Evolutionary conservation across 2,113 vertebrate genomes (phyloP).

Genomic region (Stigmatopora argus): DNA sequence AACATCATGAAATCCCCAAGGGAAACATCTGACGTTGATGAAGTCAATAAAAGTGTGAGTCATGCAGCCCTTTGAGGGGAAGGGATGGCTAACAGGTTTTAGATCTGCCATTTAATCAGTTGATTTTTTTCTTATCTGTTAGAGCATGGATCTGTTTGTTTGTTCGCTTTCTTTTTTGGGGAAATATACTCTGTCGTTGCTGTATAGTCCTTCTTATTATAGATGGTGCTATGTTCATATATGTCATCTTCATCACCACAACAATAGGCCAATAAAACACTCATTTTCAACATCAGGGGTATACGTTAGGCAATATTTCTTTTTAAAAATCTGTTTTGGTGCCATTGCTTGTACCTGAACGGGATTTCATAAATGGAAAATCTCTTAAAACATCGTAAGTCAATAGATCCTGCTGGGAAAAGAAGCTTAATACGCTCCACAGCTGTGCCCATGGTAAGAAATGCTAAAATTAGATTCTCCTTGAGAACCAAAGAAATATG

Average conservation of each 20-base stretch:
- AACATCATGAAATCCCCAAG: constrained; percentile 22
- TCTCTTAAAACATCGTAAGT: neutral
- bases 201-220: constrained; percentile 14
- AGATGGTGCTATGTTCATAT: constrained; percentile 14
- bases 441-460: neutral
- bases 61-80: constrained; percentile 12
- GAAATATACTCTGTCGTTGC: constrained; percentile 17
- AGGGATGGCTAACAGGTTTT: constrained; percentile 18
- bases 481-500: neutral
- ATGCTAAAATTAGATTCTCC: neutral
- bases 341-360: neutral
- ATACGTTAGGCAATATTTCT: neutral
- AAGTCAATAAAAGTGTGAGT: constrained; percentile 17
- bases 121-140: constrained; percentile 20
- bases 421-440: neutral
- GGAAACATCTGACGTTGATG: constrained; percentile 28
- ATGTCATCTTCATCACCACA: constrained; percentile 13
- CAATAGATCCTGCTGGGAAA: neutral
- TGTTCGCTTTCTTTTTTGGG: constrained; percentile 11
- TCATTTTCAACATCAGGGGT: neutral
- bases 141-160: constrained; percentile 22
- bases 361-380: neutral
- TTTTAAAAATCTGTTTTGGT: neutral
- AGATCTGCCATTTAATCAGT: constrained; percentile 31
- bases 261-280: constrained; percentile 8